phyloP scores from a whole-genome alignment of 2,113 vertebrate species.

The Triplophysa tibetana region DNA sequence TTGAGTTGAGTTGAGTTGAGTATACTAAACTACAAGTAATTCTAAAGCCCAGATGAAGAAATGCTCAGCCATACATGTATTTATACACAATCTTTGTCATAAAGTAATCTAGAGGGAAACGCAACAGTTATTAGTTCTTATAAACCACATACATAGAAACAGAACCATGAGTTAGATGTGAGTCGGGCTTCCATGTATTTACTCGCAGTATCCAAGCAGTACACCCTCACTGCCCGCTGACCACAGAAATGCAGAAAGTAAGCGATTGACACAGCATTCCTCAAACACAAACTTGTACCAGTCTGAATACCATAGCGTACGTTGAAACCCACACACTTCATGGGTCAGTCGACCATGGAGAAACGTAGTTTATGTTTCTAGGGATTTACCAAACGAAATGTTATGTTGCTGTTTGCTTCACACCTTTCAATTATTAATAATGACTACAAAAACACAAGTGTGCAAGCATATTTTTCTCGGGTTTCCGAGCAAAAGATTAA shows the following conservation, averaged over 20 bases:
- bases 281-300: slow-evolving; percentile 10
- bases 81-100: too few species aligned
- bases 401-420: neutral
- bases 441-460: neutral
- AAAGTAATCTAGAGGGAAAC: too few species aligned
- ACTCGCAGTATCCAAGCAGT: slow-evolving; percentile 44
- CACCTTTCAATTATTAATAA: neutral
- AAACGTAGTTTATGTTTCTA: neutral
- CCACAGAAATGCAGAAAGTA: slow-evolving; percentile 33
- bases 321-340: neutral
- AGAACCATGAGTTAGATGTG: slow-evolving; percentile 9
- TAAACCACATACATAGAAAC: neutral
- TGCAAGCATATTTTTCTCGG: neutral
- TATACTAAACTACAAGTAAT: too few species aligned
- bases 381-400: neutral
- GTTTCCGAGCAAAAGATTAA: neutral
- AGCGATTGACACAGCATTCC: slow-evolving; percentile 26
- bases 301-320: neutral
- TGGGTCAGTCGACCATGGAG: neutral
- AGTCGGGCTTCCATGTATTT: slow-evolving; percentile 49
- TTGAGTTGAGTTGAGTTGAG: too few species aligned
- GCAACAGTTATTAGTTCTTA: neutral
- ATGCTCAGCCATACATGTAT: too few species aligned
- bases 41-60: too few species aligned
- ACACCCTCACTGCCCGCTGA: neutral